phyloP scores from a whole-genome alignment of 2,888 invertebrate species.

The Drosophila imparisetae region DNA sequence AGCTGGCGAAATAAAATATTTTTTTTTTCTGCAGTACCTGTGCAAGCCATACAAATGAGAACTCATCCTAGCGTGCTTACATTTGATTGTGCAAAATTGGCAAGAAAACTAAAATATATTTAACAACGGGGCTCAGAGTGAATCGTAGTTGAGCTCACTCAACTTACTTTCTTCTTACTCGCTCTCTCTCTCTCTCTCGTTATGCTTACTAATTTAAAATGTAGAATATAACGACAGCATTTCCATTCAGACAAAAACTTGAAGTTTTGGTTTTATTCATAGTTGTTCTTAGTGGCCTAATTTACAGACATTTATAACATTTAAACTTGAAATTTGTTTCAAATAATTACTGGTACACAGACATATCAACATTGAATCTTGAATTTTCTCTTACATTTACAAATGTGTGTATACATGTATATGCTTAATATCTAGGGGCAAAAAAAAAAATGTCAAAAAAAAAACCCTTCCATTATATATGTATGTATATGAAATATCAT shows the following conservation, averaged over 20 bases:
- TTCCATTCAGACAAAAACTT: conserved; percentile 64
- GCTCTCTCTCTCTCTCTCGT: background rate
- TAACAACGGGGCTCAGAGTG: background rate
- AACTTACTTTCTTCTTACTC: background rate
- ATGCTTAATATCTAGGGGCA: conserved; percentile 2
- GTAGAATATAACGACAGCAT: background rate
- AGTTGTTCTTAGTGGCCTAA: conserved; percentile 33
- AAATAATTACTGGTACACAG: conserved; percentile 61
- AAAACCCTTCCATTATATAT: conserved; percentile 12
- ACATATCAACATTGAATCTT: conserved; percentile 62
- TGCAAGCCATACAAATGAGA: background rate
- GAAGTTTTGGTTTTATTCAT: conserved; percentile 47
- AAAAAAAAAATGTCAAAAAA: conserved; percentile 41
- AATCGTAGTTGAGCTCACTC: background rate
- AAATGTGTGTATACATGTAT: background rate
- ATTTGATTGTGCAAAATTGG: background rate
- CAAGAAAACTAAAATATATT: no score
- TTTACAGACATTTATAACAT: conserved; percentile 51
- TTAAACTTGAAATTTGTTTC: conserved; percentile 44
- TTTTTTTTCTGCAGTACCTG: background rate
- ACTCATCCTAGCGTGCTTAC: background rate
- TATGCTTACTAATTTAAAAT: background rate
- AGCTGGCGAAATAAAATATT: no score
- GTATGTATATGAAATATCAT: conserved; percentile 38
- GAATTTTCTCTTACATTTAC: conserved; percentile 26